phyloP scores from a whole-genome alignment of 2,888 invertebrate species.

The Andrena praecox region DNA sequence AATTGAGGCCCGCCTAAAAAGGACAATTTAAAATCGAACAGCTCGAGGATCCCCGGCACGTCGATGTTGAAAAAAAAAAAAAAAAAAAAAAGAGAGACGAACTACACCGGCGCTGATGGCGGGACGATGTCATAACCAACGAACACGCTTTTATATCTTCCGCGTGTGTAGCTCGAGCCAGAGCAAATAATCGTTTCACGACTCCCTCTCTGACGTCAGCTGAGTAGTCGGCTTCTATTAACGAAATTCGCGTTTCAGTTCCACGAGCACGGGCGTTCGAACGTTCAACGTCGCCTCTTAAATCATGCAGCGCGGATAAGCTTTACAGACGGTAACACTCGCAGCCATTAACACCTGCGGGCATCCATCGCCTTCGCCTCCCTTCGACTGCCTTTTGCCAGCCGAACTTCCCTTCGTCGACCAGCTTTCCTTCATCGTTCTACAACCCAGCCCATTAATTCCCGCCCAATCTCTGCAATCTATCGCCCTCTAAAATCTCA shows the following conservation, averaged over 20 bases:
- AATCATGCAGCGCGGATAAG: slow-evolving; percentile 27
- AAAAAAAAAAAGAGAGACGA: background rate
- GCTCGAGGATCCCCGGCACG: slow-evolving; percentile 10
- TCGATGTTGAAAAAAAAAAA: slow-evolving; percentile 8
- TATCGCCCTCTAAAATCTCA: slow-evolving; percentile 20
- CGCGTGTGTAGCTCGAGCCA: background rate
- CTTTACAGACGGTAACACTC: background rate
- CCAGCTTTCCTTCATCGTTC: background rate
- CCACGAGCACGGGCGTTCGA: background rate
- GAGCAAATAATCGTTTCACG: slow-evolving; percentile 19
- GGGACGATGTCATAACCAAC: slow-evolving; percentile 50
- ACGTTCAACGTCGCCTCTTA: background rate
- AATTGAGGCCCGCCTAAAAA: slow-evolving; percentile 31
- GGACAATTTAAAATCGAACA: slow-evolving; percentile 43
- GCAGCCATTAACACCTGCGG: slow-evolving; percentile 22
- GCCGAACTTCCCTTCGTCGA: background rate
- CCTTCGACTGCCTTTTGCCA: background rate
- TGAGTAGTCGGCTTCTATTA: slow-evolving; percentile 36
- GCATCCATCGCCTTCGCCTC: background rate
- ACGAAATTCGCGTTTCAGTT: background rate
- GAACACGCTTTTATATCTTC: slow-evolving; percentile 49
- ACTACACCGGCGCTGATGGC: slow-evolving; percentile 41
- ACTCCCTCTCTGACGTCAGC: background rate
- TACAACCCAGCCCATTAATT: slow-evolving; percentile 24
- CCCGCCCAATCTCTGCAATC: slow-evolving; percentile 5